phyloP scores from a whole-genome alignment of 2,113 vertebrate species.

The Chlorodrepanis virens region DNA sequence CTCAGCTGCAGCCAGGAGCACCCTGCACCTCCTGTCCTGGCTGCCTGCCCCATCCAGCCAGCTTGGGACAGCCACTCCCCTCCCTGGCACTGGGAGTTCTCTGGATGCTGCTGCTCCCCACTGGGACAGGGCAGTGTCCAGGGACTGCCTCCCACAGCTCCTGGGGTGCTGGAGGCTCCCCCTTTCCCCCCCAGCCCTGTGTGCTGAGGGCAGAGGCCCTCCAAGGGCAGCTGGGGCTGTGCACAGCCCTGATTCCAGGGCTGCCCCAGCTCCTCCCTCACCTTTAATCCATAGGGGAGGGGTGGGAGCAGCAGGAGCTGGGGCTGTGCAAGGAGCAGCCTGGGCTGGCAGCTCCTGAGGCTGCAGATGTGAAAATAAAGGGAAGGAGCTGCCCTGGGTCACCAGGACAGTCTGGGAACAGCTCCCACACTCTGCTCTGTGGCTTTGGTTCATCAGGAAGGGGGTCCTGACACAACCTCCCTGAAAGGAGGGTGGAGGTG shows the following conservation, averaged over 20 bases:
- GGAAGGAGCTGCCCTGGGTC: neutral
- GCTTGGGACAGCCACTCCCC: neutral
- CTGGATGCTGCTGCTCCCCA: neutral
- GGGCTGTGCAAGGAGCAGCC: neutral
- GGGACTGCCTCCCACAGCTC: neutral
- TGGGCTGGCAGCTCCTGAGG: neutral
- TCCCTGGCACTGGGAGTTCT: neutral
- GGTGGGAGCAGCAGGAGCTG: neutral
- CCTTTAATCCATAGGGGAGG: fast-evolving
- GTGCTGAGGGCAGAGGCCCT: neutral
- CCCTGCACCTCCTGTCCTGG: neutral
- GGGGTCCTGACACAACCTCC: neutral
- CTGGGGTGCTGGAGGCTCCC: neutral
- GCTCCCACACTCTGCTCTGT: neutral
- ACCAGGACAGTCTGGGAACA: fast-evolving
- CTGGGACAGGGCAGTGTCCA: neutral
- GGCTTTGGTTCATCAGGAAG: neutral
- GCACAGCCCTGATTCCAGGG: neutral
- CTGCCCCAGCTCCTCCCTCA: fast-evolving
- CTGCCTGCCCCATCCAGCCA: neutral
- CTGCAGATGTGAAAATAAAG: neutral
- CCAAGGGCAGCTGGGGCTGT: neutral
- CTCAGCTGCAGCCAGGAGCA: neutral
- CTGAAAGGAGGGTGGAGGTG: neutral
- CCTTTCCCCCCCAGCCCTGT: neutral